phyloP scores from a whole-genome alignment of 2,888 invertebrate genomes.

The Drosophila nigritarsus region DNA sequence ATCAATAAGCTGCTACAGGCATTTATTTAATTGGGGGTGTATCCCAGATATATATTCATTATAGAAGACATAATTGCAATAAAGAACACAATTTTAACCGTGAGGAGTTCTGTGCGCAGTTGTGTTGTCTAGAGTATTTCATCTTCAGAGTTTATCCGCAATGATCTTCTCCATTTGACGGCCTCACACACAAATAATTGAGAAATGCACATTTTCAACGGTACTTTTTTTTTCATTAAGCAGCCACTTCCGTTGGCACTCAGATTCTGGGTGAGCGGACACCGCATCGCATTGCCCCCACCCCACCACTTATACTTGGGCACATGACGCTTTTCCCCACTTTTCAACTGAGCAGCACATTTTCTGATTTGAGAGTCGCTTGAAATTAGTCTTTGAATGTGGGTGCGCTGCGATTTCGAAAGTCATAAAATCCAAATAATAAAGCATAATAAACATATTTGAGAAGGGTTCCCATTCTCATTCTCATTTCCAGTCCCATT shows the following conservation, averaged over 20 bases:
- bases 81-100: background rate
- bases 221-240: slow-evolving; percentile 57
- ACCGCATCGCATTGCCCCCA: slow-evolving; percentile 4
- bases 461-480: slow-evolving; percentile 68
- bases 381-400: slow-evolving; percentile 48
- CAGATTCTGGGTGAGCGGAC: slow-evolving; percentile 49
- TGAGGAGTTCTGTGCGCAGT: background rate
- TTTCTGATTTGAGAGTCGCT: slow-evolving; percentile 17
- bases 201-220: slow-evolving; percentile 63
- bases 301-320: background rate
- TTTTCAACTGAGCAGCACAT: slow-evolving; percentile 19
- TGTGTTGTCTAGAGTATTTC: slow-evolving; percentile 28
- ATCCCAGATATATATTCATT: background rate
- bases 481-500: slow-evolving; percentile 2
- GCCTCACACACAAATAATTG: slow-evolving; percentile 67
- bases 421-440: slow-evolving; percentile 61
- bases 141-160: slow-evolving; percentile 25
- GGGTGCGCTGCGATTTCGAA: slow-evolving; percentile 55
- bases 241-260: slow-evolving; percentile 73
- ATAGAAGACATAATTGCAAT: slow-evolving; percentile 1
- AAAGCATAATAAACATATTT: slow-evolving; percentile 48
- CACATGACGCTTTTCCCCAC: slow-evolving; percentile 33
- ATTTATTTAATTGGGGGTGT: background rate
- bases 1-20: background rate
- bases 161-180: slow-evolving; percentile 37